phyloP scores from a whole-genome alignment of 2,888 invertebrate species.

The Camptogramma bilineatum region DNA sequence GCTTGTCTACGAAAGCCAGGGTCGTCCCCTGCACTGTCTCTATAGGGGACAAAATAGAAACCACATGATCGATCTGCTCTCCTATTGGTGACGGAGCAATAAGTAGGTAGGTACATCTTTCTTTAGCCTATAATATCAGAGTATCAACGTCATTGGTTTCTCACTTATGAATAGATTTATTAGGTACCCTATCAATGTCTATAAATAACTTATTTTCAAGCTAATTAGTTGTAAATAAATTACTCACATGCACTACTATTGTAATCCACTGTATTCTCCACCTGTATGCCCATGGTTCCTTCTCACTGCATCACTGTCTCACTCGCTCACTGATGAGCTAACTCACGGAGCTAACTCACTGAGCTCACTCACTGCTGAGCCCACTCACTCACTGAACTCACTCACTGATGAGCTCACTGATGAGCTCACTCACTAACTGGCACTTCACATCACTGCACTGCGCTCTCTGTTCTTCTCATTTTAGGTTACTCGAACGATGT shows the following conservation, averaged over 20 bases:
- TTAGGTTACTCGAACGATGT: constrained; percentile 26
- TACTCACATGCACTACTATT: constrained; percentile 78
- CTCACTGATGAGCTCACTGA: constrained; percentile 37
- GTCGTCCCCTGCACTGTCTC: too few species aligned
- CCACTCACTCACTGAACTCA: constrained; percentile 46
- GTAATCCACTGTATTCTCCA: constrained; percentile 78
- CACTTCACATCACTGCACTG: constrained; percentile 43
- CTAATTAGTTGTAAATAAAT: neutral
- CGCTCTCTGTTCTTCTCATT: constrained; percentile 42
- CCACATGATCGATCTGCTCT: too few species aligned
- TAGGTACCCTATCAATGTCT: too few species aligned
- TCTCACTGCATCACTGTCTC: constrained; percentile 46
- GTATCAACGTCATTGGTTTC: too few species aligned
- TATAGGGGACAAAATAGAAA: too few species aligned
- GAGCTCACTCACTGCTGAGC: constrained; percentile 32
- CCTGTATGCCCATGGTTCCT: constrained; percentile 78
- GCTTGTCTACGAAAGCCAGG: too few species aligned
- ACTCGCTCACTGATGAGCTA: constrained; percentile 41
- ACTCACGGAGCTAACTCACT: constrained; percentile 17
- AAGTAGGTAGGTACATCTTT: too few species aligned
- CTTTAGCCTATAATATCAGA: too few species aligned
- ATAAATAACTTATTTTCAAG: too few species aligned
- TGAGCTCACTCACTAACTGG: constrained; percentile 47
- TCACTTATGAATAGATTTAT: too few species aligned
- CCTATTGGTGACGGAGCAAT: too few species aligned